These are phyloP conservation scores for Tenebrio molitor DNA, from an alignment of 1,140 invertebrate genomes.

Conservation along the genomic window DNA sequence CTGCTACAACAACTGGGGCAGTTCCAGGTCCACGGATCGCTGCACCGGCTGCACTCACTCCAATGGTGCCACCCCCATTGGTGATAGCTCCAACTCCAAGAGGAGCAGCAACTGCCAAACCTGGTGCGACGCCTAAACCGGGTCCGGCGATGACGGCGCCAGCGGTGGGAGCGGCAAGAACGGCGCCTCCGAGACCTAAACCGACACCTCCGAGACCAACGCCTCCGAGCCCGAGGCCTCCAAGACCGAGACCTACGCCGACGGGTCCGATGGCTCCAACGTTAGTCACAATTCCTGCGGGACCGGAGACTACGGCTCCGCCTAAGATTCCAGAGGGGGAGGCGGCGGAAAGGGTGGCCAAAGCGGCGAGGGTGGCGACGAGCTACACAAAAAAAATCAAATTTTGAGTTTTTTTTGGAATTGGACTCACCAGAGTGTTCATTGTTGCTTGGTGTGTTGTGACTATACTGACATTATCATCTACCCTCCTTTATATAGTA, in stretches of 20 bases:
- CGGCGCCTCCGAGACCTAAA: slow-evolving; percentile 33
- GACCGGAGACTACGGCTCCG: slow-evolving; percentile 7
- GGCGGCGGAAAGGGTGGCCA: slow-evolving; percentile 33
- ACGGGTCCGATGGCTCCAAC: slow-evolving; percentile 9
- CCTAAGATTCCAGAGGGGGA: slow-evolving; percentile 42
- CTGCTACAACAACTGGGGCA: slow-evolving; percentile 42
- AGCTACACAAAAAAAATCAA: slow-evolving; percentile 48
- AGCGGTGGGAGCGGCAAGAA: slow-evolving; percentile 19
- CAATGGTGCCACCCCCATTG: slow-evolving; percentile 41
- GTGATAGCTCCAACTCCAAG: slow-evolving; percentile 31
- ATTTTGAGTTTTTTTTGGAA: neutral
- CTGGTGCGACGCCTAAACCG: slow-evolving; percentile 41
- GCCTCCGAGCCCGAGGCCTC: slow-evolving; percentile 35
- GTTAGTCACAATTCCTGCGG: slow-evolving; percentile 16
- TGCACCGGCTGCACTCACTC: slow-evolving; percentile 36
- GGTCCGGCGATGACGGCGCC: slow-evolving; percentile 44
- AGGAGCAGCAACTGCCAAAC: slow-evolving; percentile 32
- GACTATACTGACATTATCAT: slow-evolving; percentile 2
- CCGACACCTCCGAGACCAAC: slow-evolving; percentile 30
- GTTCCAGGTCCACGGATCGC: slow-evolving; percentile 46
- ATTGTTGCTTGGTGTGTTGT: slow-evolving; percentile 42
- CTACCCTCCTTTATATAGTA: slow-evolving; percentile 23
- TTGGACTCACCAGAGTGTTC: slow-evolving; percentile 56
- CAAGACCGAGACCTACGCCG: slow-evolving; percentile 14
- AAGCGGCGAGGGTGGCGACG: slow-evolving; percentile 48